Evolutionary conservation across 2,113 vertebrate species (phyloP), one percentile per base, ranked within the genome.

Genomic region (Symphodus melops): DNA sequence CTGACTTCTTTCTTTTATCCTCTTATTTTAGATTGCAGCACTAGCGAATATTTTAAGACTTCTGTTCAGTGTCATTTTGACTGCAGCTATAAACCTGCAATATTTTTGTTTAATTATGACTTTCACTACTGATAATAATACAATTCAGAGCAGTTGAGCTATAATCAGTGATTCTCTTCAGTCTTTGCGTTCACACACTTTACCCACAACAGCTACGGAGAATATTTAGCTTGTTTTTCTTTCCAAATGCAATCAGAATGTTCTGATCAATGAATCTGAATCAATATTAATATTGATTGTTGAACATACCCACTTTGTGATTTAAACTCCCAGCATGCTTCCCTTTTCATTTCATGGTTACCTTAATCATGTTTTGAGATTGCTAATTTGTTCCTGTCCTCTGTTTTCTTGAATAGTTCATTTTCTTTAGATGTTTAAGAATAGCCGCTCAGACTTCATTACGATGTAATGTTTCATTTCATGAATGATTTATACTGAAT

Each of bases 21-120:
- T 58, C 13, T 52, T 53, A 48, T 60, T 25, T 49, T 1, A 44
- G 28, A n/a, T 21, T 9, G 20, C 33, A 11, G 63, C 8, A 66
- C 62, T 37, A 33, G n/a, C 52, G 33, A 39, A 37, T 39, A 53
- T 66, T 39, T 17, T 39, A 8, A 36, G 13, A 6, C 46, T 17
- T 48, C 14, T 19, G 5, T 68, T 74, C n/a, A 17, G 20, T 63
- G 58, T 61, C 49, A 56, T 67, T 28, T 48, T 14, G 16, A 66
- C 8, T 14, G 19, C 51, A 68, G 19, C 44, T 72, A 25, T 36
- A 59, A 6, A 23, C 9, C 21, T 17, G 23, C 44, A 14, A 0
- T 20, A 7, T 44, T 13, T 11, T 44, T 42, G 3, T 42, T 57
- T 12, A 44, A 44, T 33, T 33, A 33, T 5, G 4, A 33, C 42